phyloP scores from a whole-genome alignment of 2,113 vertebrate species.

The Chaetops frenatus region DNA sequence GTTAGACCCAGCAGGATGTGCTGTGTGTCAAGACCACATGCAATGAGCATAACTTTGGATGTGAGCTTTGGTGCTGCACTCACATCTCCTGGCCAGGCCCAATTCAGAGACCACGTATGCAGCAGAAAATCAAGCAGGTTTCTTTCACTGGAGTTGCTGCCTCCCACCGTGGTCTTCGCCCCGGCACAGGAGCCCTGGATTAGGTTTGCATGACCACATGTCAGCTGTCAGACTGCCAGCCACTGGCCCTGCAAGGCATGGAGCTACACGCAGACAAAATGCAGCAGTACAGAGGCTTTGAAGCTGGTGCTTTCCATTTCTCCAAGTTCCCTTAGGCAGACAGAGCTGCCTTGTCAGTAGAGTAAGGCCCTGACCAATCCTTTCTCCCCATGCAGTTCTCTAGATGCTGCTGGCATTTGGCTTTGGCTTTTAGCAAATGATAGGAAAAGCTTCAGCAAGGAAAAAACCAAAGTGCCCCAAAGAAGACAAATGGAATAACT shows the following conservation, averaged over 20 bases:
- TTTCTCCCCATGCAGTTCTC: background rate
- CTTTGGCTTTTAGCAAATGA: background rate
- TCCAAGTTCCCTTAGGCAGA: background rate
- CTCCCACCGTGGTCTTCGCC: background rate
- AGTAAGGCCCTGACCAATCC: background rate
- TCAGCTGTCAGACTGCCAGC: fast-evolving
- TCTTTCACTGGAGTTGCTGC: background rate
- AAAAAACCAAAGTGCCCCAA: background rate
- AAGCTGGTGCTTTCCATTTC: background rate
- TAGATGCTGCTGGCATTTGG: background rate
- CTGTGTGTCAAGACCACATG: background rate
- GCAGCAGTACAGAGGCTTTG: background rate
- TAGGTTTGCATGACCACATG: background rate
- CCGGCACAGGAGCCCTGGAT: background rate
- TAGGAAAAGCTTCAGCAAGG: background rate
- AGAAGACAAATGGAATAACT: background rate
- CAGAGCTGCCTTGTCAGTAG: background rate
- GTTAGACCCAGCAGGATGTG: background rate
- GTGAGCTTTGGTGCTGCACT: background rate
- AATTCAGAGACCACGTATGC: fast-evolving
- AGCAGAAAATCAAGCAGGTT: background rate
- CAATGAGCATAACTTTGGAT: fast-evolving
- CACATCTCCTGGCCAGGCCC: background rate
- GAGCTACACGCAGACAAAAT: background rate
- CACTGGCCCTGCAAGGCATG: background rate